Conservation (phyloP, 2,888 invertebrate species). For the Amiota mariae region DNA sequence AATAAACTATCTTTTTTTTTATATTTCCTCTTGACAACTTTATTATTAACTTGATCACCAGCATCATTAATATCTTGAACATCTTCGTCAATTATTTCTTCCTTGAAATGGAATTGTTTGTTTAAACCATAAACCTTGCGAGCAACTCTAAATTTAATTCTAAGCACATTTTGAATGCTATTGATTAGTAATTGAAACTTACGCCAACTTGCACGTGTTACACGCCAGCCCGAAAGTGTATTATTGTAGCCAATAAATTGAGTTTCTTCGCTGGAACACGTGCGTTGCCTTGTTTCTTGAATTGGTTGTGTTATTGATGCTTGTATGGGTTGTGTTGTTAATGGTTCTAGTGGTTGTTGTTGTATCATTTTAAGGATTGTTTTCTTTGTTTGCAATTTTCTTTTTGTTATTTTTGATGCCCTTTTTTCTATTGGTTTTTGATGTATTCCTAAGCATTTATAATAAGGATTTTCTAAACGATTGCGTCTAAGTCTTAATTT, state of each 20-base stretch:
- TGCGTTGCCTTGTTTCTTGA: too few species aligned
- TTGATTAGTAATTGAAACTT: constrained; percentile 57
- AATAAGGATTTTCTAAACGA: neutral
- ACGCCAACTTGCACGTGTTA: constrained; percentile 55
- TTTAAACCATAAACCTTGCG: constrained; percentile 58
- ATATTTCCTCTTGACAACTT: neutral
- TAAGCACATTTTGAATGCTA: constrained; percentile 60
- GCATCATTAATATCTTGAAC: too few species aligned
- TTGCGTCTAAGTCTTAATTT: neutral
- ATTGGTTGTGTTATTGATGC: too few species aligned
- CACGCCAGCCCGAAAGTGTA: constrained; percentile 40
- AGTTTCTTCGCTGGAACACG: too few species aligned
- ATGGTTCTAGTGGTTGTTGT: too few species aligned
- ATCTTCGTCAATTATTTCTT: constrained; percentile 42
- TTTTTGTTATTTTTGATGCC: too few species aligned
- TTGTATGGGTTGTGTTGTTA: too few species aligned
- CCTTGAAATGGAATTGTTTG: constrained; percentile 45
- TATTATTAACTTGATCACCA: too few species aligned
- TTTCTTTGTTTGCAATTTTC: too few species aligned
- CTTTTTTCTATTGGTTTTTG: too few species aligned
- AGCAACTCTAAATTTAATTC: constrained; percentile 59
- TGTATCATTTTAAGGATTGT: too few species aligned
- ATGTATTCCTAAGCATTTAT: too few species aligned
- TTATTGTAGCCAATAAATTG: constrained; percentile 46
- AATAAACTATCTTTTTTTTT: constrained; percentile 36